These are phyloP conservation scores for Gobius niger DNA, from an alignment of 2,113 vertebrate genomes.

Conservation along the genomic window DNA sequence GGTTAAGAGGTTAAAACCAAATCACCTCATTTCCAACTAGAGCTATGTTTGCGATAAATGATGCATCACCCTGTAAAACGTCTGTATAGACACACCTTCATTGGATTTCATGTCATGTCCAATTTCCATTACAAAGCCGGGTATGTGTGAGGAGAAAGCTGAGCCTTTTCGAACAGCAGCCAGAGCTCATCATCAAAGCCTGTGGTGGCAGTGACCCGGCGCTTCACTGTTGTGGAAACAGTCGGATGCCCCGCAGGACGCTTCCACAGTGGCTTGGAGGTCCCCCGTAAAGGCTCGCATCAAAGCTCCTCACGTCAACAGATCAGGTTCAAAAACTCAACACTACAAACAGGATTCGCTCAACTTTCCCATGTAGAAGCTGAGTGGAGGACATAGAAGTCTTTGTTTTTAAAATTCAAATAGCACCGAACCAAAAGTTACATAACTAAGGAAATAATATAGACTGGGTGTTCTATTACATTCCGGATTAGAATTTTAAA, in stretches of 20 bases:
- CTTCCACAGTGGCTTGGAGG: neutral
- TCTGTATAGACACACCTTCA: neutral
- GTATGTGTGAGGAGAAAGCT: conserved; percentile 28
- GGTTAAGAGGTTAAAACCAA: no score
- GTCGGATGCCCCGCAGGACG: conserved; percentile 21
- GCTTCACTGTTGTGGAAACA: conserved; percentile 58
- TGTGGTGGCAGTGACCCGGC: conserved; percentile 11
- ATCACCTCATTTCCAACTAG: no score
- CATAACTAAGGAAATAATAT: no score
- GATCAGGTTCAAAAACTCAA: conserved; percentile 55
- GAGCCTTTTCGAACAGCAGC: conserved; percentile 23
- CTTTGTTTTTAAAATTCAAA: no score
- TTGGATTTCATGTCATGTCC: conserved; percentile 31
- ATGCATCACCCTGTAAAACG: neutral
- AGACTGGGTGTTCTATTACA: no score
- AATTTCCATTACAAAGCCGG: conserved; percentile 14
- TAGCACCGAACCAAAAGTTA: no score
- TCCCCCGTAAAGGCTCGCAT: conserved; percentile 26
- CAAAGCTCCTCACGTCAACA: conserved; percentile 64
- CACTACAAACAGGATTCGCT: conserved; percentile 56
- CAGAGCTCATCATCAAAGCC: conserved; percentile 44
- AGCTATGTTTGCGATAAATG: neutral
- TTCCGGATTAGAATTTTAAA: no score
- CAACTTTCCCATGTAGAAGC: conserved; percentile 47
- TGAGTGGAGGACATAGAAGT: no score